Conservation (phyloP, 2,797 vertebrate genomes). For the Dallia pectoralis region DNA sequence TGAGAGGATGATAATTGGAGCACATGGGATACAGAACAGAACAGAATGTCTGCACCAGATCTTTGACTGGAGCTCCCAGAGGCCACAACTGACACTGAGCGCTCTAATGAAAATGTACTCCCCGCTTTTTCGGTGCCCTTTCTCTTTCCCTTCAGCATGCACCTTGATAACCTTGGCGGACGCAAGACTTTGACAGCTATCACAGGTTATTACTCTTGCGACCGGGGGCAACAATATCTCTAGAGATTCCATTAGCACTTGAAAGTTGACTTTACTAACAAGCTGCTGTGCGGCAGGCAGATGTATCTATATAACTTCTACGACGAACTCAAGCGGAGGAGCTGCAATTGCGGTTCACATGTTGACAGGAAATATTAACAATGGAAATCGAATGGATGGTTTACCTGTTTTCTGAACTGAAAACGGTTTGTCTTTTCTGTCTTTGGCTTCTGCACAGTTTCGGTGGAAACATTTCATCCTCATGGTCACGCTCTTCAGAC, state of each 20-base stretch:
- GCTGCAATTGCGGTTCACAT: constrained; percentile 44
- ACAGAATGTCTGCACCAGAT: constrained; percentile 37
- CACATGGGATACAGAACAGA: constrained; percentile 51
- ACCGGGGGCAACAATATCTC: constrained; percentile 61
- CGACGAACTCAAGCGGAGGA: constrained; percentile 34
- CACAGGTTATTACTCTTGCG: constrained; percentile 70
- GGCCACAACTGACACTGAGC: constrained; percentile 52
- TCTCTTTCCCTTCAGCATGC: constrained; percentile 36
- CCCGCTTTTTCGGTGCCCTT: constrained; percentile 23
- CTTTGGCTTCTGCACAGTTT: not conserved
- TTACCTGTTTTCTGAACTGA: not conserved
- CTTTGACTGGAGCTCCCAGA: constrained; percentile 53
- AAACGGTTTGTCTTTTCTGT: not conserved
- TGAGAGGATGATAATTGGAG: constrained; percentile 62
- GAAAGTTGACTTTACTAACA: constrained; percentile 51
- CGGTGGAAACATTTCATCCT: not conserved
- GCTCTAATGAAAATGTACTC: constrained; percentile 61
- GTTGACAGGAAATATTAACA: constrained; percentile 17
- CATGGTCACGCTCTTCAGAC: no score
- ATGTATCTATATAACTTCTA: constrained; percentile 43
- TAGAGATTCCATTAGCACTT: constrained; percentile 68
- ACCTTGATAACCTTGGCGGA: constrained; percentile 44
- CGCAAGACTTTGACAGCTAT: constrained; percentile 55
- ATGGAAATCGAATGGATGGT: not conserved
- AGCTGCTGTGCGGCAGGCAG: not conserved